Conservation (phyloP, 2,888 invertebrate species). For the Hypomecis atomaria region DNA sequence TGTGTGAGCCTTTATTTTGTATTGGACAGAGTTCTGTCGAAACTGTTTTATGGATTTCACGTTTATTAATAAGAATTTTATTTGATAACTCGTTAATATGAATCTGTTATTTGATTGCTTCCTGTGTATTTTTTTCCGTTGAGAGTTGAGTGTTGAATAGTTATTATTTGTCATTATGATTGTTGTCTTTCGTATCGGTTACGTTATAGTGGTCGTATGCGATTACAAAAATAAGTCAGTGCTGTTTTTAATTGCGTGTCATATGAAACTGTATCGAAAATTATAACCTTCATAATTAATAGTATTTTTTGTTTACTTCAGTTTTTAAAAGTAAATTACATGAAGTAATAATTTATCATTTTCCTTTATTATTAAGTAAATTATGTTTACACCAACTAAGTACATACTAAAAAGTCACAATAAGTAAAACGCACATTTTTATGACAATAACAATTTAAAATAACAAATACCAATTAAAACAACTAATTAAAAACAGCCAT, state of each 20-base stretch:
- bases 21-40: constrained; percentile 59
- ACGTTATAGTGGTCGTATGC: background rate
- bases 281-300: background rate
- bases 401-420: background rate
- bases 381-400: no score
- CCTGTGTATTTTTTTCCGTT: constrained; percentile 28
- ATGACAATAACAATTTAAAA: constrained; percentile 4
- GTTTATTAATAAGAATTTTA: constrained; percentile 55
- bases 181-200: constrained; percentile 14
- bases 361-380: no score
- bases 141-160: constrained; percentile 33
- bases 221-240: constrained; percentile 5
- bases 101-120: constrained; percentile 40
- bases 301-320: background rate
- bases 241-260: background rate
- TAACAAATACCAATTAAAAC: constrained; percentile 12
- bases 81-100: constrained; percentile 47
- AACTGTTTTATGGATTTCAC: constrained; percentile 53
- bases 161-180: constrained; percentile 30
- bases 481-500: constrained; percentile 30
- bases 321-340: background rate
- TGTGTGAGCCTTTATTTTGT: constrained; percentile 75
- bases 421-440: background rate
- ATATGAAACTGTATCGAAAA: no score
- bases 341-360: no score